Evolutionary conservation across 2,797 vertebrate genomes (phyloP), one percentile per base, ranked within the genome.

Genomic region (Valencia hispanica): DNA sequence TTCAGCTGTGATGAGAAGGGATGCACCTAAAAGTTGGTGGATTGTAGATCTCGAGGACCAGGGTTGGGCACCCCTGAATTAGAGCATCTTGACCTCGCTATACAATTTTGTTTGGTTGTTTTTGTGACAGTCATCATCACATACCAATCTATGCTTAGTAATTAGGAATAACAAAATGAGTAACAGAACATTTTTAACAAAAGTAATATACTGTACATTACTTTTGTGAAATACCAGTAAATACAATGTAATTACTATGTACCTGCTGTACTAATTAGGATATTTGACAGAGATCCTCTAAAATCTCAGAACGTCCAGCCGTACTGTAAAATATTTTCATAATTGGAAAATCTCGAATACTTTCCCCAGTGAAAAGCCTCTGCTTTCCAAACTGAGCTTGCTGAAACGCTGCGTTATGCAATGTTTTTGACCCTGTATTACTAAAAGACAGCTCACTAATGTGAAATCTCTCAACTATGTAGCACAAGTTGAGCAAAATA

Each of bases 381-480:
- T 25, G 47, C 50, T 30, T 25, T 63, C 65, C 45, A 82, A 50
- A 71, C 2, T 78, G 65, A 39, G 77, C 17, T 63, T 80, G 79
- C 79, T 79, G 57, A 61, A 74, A 74, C 41, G 70, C 30, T 53
- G 68, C 43, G 20, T 71, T 75, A 73, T 55, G 25, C 22, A 70
- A 4, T 72, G 74, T 68, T 79, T 79, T 77, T 84, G 76, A 91
- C 77, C 73, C 34, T 12, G 15, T 68, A 47, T 83, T 50, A 50
- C 65, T 59, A 47, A 45, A 70, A 53, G 32, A 55, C 70, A 17
- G 53, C 18, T 68, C 10, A 30, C 22, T 68, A 20, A 68, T 90
- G 74, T 78, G 75, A 89, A 88, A 74, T 70, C 17, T 27, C 71
- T 81, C 22, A 82, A 80, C 70, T 84, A 72, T 87, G 77, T 36